phyloP scores from a whole-genome alignment of 2,797 vertebrate species.

The Characodon lateralis region DNA sequence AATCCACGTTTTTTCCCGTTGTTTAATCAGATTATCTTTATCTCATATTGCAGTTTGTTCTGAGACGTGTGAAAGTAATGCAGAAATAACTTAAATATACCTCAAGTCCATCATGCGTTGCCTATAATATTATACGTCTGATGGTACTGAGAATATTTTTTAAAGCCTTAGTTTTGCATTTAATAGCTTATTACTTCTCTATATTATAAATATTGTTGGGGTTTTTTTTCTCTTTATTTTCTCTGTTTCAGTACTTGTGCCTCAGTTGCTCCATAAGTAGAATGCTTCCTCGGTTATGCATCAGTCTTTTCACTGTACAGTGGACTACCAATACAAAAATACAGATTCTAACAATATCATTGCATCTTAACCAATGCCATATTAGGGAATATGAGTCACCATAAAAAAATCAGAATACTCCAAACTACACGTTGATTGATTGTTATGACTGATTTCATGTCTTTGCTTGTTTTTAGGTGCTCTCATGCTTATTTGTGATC shows the following conservation, averaged over 20 bases:
- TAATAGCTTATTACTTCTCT: background rate
- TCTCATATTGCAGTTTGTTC: background rate
- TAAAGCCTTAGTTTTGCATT: background rate
- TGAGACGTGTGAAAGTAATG: background rate
- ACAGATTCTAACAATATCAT: background rate
- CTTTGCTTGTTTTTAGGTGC: background rate
- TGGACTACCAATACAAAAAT: background rate
- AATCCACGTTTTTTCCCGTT: no score
- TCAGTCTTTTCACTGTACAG: background rate
- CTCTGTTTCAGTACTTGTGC: background rate
- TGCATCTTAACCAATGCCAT: background rate
- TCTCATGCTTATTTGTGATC: conserved; percentile 11
- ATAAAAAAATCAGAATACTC: background rate
- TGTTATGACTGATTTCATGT: background rate
- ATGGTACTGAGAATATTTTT: background rate
- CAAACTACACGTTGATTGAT: conserved; percentile 24
- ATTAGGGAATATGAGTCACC: conserved; percentile 11
- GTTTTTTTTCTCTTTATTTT: background rate
- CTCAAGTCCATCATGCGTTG: background rate
- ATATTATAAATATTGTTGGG: background rate
- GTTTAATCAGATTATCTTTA: background rate
- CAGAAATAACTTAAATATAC: background rate
- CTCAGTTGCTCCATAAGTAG: background rate
- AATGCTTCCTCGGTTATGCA: background rate
- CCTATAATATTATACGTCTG: background rate